Percentiles rank a stretch among this genome's conserved stretches.
These are phyloP conservation scores for Lethrus apterus DNA, from an alignment of 1,140 invertebrate genomes.

Conservation along the genomic window DNA sequence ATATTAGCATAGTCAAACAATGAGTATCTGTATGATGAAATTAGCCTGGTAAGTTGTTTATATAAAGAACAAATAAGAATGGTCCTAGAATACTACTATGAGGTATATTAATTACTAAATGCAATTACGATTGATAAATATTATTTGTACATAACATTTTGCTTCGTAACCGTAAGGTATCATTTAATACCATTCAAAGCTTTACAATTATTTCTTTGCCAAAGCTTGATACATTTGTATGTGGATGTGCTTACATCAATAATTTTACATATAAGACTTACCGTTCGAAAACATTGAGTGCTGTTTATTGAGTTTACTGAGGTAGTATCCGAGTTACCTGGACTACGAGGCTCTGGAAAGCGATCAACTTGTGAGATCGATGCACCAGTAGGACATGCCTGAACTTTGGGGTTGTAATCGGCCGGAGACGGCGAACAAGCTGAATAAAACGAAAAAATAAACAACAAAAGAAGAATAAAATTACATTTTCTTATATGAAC, in stretches of 20 bases:
- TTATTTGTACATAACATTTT: no score
- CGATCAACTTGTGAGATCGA: constrained; percentile 18
- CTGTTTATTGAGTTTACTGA: constrained; percentile 12
- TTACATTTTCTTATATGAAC: neutral
- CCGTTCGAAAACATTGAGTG: constrained; percentile 28
- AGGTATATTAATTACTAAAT: neutral
- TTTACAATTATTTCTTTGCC: no score
- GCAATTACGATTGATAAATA: no score
- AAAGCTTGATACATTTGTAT: no score
- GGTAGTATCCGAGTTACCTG: constrained; percentile 7
- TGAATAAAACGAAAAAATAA: constrained; percentile 14
- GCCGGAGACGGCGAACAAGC: constrained; percentile 28
- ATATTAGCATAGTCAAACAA: no score
- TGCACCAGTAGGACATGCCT: constrained; percentile 13
- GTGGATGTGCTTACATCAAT: no score
- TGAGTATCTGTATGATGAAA: no score
- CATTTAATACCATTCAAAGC: no score
- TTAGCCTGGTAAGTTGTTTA: no score
- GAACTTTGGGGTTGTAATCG: constrained; percentile 27
- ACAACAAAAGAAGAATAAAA: constrained; percentile 4
- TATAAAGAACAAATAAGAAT: no score
- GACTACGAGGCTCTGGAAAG: constrained; percentile 17
- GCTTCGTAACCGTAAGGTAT: no score
- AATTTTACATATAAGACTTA: constrained; percentile 24
- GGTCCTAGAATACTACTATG: no score